Percentiles rank a stretch among this genome's conserved stretches.
These are phyloP conservation scores for Leptinotarsa texana DNA, from an alignment of 1,140 invertebrate species.

Conservation along the genomic window DNA sequence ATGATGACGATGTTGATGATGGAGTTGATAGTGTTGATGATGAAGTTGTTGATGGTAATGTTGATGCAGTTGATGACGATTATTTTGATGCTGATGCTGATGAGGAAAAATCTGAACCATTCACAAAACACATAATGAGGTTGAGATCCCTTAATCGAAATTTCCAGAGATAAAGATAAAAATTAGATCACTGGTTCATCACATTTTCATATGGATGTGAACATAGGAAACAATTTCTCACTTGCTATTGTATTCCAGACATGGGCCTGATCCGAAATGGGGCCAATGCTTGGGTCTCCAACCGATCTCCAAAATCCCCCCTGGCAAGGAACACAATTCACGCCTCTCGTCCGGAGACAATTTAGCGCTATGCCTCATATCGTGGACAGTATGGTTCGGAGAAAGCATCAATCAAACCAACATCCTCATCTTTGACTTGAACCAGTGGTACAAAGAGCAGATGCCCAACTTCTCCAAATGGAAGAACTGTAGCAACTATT, in stretches of 20 bases:
- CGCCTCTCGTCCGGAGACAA: constrained; percentile 49
- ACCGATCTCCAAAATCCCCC: constrained; percentile 27
- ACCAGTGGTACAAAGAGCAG: constrained; percentile 94
- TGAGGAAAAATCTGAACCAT: too few species aligned
- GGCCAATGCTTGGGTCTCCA: constrained; percentile 42
- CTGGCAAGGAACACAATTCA: constrained; percentile 27
- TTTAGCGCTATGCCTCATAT: constrained; percentile 52
- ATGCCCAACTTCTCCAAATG: constrained; percentile 66
- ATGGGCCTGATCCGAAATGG: constrained; percentile 33
- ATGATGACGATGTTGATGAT: not conserved
- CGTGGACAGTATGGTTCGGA: constrained; percentile 53
- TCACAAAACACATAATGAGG: too few species aligned
- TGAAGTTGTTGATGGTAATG: too few species aligned
- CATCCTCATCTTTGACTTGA: constrained; percentile 82
- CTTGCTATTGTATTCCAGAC: not conserved
- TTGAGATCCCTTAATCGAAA: too few species aligned
- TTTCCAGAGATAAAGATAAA: too few species aligned
- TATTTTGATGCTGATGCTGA: too few species aligned
- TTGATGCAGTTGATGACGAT: too few species aligned
- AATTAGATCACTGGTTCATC: too few species aligned
- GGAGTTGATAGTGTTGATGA: not conserved
- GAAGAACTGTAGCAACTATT: constrained; percentile 42
- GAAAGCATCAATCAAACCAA: constrained; percentile 47
- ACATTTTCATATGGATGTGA: too few species aligned
- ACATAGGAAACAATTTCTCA: not conserved